A percentile compares a stretch with the other conserved stretches of the same genome.
Evolutionary conservation across 2,888 invertebrate species (phyloP).

Genomic region (Eremobia ochroleuca): DNA sequence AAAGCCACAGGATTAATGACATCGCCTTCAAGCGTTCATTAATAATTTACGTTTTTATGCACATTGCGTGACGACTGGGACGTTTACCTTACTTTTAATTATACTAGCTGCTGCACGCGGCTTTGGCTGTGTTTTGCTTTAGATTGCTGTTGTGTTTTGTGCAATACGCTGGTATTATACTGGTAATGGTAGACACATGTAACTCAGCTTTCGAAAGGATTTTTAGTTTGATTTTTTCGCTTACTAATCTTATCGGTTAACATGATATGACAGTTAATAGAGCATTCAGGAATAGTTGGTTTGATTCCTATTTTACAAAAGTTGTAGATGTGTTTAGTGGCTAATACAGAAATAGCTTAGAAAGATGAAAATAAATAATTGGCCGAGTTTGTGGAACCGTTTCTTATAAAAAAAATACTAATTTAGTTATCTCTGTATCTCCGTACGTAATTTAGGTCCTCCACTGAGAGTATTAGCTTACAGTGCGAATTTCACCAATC

Average conservation of each 20-base stretch:
- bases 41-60: constrained; percentile 71
- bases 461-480: no score
- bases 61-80: constrained; percentile 66
- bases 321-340: not conserved
- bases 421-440: no score
- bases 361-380: no score
- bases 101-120: constrained; percentile 58
- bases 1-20: constrained; percentile 76
- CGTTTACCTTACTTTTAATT: constrained; percentile 66
- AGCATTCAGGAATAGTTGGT: not conserved
- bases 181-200: not conserved
- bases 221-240: not conserved
- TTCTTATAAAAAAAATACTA: no score
- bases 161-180: constrained; percentile 33
- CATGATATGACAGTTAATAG: not conserved
- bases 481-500: no score
- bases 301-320: not conserved
- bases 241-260: not conserved
- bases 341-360: no score
- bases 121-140: constrained; percentile 34
- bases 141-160: constrained; percentile 17
- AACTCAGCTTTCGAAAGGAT: not conserved
- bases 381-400: no score
- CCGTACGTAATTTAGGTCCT: no score
- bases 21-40: constrained; percentile 69